A percentile compares a stretch with the other conserved stretches of the same genome.
phyloP scores from a whole-genome alignment of 2,888 invertebrate genomes.

The Drosophila atripex region DNA sequence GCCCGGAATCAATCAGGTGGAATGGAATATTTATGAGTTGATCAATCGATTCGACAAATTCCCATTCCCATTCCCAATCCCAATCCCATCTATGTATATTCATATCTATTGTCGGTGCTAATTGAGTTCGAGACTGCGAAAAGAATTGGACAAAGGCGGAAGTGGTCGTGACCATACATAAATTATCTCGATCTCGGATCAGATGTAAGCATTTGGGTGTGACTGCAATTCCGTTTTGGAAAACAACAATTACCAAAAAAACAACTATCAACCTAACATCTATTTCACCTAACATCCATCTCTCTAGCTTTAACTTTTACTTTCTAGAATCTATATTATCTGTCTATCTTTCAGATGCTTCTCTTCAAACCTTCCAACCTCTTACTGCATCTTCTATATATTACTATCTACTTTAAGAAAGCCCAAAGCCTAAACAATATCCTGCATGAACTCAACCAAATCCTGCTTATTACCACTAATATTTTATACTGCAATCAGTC shows the following conservation, averaged over 20 bases:
- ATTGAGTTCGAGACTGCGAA: constrained; percentile 36
- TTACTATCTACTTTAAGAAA: not conserved
- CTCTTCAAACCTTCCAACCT: not conserved
- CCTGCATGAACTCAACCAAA: constrained; percentile 47
- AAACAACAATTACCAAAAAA: not conserved
- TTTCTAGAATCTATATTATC: not conserved
- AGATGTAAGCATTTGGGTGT: constrained; percentile 16
- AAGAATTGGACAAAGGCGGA: constrained; percentile 32
- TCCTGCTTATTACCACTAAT: constrained; percentile 34
- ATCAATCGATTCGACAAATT: constrained; percentile 30
- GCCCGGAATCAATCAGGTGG: constrained; percentile 53
- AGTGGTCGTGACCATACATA: constrained; percentile 24
- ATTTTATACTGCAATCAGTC: constrained; percentile 44
- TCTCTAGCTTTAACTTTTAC: not conserved
- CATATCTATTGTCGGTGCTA: constrained; percentile 24
- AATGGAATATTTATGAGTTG: constrained; percentile 68
- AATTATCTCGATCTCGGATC: constrained; percentile 3
- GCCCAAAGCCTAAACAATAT: constrained; percentile 27
- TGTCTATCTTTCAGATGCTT: constrained; percentile 54
- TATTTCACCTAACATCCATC: not conserved
- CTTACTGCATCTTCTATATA: constrained; percentile 16
- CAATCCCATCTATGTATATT: constrained; percentile 6
- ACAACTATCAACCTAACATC: no score
- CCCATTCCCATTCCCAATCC: constrained; percentile 3
- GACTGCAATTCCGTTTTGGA: not conserved